Evolutionary conservation across 1,140 invertebrate species (phyloP).

Genomic region (Drosophila serrata): DNA sequence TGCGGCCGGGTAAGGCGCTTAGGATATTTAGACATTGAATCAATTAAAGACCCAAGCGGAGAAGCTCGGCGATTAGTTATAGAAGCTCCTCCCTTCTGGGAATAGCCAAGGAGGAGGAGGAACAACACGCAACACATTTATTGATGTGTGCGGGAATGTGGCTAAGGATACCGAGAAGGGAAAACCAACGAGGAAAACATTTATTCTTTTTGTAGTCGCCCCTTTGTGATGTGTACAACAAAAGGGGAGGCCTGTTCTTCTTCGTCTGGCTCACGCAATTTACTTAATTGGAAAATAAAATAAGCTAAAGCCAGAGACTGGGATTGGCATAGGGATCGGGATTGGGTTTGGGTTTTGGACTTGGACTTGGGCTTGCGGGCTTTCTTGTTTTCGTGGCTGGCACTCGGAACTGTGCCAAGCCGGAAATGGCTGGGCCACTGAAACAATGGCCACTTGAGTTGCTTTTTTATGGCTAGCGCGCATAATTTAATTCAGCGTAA

Average conservation of each 20-base stretch:
- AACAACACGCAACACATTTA: constrained; percentile 37
- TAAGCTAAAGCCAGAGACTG: constrained; percentile 35
- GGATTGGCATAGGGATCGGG: constrained; percentile 1
- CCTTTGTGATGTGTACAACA: constrained; percentile 19
- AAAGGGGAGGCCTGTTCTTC: constrained; percentile 17
- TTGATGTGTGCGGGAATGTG: constrained; percentile 30
- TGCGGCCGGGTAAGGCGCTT: constrained; percentile 53
- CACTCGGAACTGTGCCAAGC: constrained; percentile 24
- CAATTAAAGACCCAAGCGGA: constrained; percentile 69
- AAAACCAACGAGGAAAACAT: constrained; percentile 31
- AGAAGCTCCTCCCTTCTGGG: constrained; percentile 8
- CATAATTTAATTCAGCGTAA: constrained; percentile 70
- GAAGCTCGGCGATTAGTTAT: constrained; percentile 44
- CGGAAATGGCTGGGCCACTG: constrained; percentile 51
- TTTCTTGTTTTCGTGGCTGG: not conserved
- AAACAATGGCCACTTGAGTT: constrained; percentile 56
- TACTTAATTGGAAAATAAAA: constrained; percentile 82
- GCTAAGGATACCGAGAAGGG: not conserved
- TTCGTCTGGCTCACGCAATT: constrained; percentile 67
- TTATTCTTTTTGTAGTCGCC: constrained; percentile 32
- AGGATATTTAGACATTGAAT: constrained; percentile 69
- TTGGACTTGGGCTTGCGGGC: not conserved
- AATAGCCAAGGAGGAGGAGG: not conserved
- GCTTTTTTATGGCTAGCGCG: constrained; percentile 55
- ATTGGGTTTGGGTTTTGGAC: not conserved